These are phyloP conservation scores for Rousettus madagascariensis DNA, from an alignment of 2,797 vertebrate genomes.

Conservation along the genomic window DNA sequence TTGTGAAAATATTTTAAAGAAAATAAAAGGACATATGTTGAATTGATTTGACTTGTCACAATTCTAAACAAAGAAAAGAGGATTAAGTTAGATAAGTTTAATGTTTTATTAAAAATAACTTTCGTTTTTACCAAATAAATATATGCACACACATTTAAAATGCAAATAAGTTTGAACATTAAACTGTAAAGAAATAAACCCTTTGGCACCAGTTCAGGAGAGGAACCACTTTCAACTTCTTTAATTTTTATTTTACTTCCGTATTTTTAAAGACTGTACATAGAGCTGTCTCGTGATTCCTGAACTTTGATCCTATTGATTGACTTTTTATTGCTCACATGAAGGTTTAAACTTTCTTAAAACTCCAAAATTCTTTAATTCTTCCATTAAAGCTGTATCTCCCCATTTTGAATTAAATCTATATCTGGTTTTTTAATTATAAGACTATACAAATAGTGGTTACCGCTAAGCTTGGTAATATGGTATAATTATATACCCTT, in stretches of 20 bases:
- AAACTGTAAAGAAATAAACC: background rate
- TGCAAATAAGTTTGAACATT: background rate
- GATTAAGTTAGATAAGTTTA: background rate
- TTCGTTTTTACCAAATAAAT: conserved; percentile 15
- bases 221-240: background rate
- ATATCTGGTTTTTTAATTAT: background rate
- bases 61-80: conserved; percentile 1
- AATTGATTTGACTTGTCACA: background rate
- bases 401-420: background rate
- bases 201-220: background rate
- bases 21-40: background rate
- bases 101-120: background rate
- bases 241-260: background rate
- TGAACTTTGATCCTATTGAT: background rate
- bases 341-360: background rate
- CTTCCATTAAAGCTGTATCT: background rate
- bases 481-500: background rate
- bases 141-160: background rate
- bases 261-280: background rate
- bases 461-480: background rate
- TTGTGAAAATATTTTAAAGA: conserved; percentile 10
- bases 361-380: background rate
- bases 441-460: background rate
- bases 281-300: background rate
- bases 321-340: background rate